Evolutionary conservation across 2,888 invertebrate species (phyloP).

Genomic region (Eupithecia tripunctaria): DNA sequence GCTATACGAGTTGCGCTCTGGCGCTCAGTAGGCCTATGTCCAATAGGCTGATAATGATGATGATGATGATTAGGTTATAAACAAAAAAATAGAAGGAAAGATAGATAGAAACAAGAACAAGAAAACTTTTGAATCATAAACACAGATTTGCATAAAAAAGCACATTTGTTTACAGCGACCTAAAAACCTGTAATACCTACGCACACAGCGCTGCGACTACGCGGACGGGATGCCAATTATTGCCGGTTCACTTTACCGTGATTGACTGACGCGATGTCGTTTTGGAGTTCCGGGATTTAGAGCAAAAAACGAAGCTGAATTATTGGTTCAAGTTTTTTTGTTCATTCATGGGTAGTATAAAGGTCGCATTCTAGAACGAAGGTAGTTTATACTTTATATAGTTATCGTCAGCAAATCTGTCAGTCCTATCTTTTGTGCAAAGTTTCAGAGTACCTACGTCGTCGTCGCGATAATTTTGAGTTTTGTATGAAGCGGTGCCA

Average conservation of each 20-base stretch:
- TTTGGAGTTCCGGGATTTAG: constrained; percentile 1
- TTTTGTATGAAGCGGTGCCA: too few relatives aligned
- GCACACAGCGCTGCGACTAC: constrained; percentile 25
- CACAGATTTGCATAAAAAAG: not conserved
- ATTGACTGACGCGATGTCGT: constrained; percentile 58
- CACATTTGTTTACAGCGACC: not conserved
- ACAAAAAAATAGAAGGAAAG: not conserved
- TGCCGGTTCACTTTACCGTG: constrained; percentile 66
- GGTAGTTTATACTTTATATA: not conserved
- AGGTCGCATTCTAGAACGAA: not conserved
- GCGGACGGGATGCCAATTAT: constrained; percentile 69
- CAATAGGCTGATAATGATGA: too few relatives aligned
- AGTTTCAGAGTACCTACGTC: too few relatives aligned
- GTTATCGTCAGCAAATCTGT: too few relatives aligned
- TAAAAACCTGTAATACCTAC: constrained; percentile 2
- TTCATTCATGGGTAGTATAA: not conserved
- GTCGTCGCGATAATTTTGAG: too few relatives aligned
- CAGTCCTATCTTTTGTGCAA: too few relatives aligned
- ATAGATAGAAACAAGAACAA: not conserved
- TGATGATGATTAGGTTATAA: too few relatives aligned
- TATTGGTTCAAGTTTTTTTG: not conserved
- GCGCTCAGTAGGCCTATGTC: too few relatives aligned
- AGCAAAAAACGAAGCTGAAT: not conserved
- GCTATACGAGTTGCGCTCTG: too few relatives aligned
- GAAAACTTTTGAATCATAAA: not conserved